A percentile compares a stretch with the other conserved stretches of the same genome.
Conservation (phyloP, 2,888 invertebrate species). For the Prosopocoilus inquinatus region DNA sequence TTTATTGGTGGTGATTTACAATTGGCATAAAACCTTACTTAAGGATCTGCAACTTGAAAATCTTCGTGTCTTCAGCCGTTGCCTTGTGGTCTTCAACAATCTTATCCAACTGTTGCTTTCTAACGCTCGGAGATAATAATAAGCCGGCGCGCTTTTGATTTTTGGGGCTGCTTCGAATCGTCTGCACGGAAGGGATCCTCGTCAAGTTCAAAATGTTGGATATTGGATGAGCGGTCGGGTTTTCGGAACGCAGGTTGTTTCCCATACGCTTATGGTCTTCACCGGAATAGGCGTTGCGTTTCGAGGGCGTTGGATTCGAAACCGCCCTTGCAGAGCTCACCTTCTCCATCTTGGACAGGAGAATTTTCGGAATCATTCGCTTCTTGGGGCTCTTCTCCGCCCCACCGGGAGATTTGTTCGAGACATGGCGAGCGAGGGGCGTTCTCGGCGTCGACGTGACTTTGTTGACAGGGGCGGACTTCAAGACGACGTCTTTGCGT, state of each 20-base stretch:
- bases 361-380: slow-evolving; percentile 14
- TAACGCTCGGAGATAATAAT: too few species aligned
- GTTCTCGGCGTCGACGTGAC: slow-evolving; percentile 18
- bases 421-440: slow-evolving; percentile 4
- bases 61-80: too few species aligned
- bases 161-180: too few species aligned
- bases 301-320: slow-evolving; percentile 3
- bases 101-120: too few species aligned
- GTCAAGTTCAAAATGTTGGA: slow-evolving; percentile 3
- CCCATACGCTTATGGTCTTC: slow-evolving; percentile 13
- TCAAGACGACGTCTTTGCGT: slow-evolving; percentile 20
- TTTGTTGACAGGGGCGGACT: slow-evolving; percentile 26
- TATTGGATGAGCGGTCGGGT: neutral
- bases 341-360: slow-evolving; percentile 10
- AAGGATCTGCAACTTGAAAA: too few species aligned
- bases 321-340: slow-evolving; percentile 3
- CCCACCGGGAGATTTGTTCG: slow-evolving; percentile 7
- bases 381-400: slow-evolving; percentile 21
- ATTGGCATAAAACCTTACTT: too few species aligned
- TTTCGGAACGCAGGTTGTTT: neutral
- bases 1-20: too few species aligned
- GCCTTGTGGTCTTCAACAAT: too few species aligned
- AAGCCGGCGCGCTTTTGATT: too few species aligned
- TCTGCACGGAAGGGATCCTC: neutral
- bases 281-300: neutral